Conservation (phyloP, 1,140 invertebrate species). For the Eriosoma lanigerum region DNA sequence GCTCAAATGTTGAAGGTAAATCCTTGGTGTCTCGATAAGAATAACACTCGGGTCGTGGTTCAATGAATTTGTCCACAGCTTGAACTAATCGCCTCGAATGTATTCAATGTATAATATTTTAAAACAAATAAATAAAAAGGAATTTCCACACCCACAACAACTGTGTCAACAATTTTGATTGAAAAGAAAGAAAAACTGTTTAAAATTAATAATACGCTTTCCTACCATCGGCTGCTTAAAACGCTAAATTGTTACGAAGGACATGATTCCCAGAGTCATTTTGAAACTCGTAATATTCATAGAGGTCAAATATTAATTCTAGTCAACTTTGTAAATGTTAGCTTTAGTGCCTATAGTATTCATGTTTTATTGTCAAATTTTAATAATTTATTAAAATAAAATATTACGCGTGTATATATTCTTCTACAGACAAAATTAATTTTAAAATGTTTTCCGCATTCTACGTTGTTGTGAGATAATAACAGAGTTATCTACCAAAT, state of each 20-base stretch:
- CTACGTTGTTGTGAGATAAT: too few relatives aligned
- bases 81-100: slow-evolving; percentile 3
- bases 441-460: too few relatives aligned
- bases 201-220: slow-evolving; percentile 38
- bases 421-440: too few relatives aligned
- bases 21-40: slow-evolving; percentile 5
- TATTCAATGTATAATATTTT: slow-evolving; percentile 10
- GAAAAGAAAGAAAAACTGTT: slow-evolving; percentile 18
- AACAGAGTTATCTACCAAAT: too few relatives aligned
- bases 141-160: not conserved
- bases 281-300: too few relatives aligned
- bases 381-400: too few relatives aligned
- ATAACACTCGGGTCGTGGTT: not conserved
- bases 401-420: too few relatives aligned
- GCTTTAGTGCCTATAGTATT: too few relatives aligned
- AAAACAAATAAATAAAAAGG: slow-evolving; percentile 7
- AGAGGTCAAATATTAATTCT: too few relatives aligned
- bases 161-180: not conserved
- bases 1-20: not conserved
- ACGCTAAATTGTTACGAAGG: not conserved
- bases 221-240: not conserved
- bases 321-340: too few relatives aligned
- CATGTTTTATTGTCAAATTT: too few relatives aligned
- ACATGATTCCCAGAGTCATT: not conserved
- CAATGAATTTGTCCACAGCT: slow-evolving; percentile 22